These are phyloP conservation scores for Edolisoma coerulescens DNA, from an alignment of 2,113 vertebrate genomes.

Conservation along the genomic window DNA sequence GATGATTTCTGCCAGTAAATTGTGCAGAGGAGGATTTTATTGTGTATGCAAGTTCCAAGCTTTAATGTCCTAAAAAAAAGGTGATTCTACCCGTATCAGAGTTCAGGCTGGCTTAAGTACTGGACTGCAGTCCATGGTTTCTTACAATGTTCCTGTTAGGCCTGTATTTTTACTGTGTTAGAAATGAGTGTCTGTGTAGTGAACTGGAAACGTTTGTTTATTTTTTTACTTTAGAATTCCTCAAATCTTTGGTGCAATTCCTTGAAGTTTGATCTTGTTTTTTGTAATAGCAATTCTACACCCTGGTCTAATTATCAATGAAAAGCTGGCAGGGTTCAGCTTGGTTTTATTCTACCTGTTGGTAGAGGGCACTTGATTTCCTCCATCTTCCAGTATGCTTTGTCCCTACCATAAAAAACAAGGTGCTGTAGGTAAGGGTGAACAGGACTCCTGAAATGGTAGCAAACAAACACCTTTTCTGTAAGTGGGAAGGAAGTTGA, in stretches of 20 bases:
- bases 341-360: neutral
- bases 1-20: neutral
- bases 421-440: neutral
- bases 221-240: neutral
- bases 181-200: neutral
- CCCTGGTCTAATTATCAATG: neutral
- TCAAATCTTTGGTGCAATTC: neutral
- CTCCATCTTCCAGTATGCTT: neutral
- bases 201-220: neutral
- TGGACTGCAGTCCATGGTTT: neutral
- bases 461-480: neutral
- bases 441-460: slow-evolving; percentile 30
- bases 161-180: neutral
- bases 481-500: neutral
- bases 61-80: neutral
- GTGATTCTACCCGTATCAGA: neutral
- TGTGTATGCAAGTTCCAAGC: neutral
- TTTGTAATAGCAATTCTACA: neutral
- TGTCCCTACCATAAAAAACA: neutral
- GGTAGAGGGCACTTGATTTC: neutral
- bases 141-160: neutral
- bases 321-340: neutral
- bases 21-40: neutral
- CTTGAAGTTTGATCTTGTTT: neutral
- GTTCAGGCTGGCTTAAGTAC: neutral